Evolutionary conservation across 2,888 invertebrate genomes (phyloP).

Genomic region (Drepana falcataria): DNA sequence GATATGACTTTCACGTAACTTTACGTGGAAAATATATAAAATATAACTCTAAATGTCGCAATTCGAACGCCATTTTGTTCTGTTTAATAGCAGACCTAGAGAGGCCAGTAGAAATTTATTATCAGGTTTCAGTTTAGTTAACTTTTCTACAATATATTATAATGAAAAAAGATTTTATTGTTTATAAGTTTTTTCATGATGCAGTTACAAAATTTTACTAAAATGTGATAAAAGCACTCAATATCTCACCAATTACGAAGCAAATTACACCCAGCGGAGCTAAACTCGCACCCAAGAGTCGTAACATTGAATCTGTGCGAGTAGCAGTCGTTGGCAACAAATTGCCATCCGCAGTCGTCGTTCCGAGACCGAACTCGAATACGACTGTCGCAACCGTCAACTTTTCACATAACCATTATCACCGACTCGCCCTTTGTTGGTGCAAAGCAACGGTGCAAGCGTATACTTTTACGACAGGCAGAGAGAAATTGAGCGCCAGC

Average conservation of each 20-base stretch:
- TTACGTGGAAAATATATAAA: neutral
- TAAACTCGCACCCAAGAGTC: conserved; percentile 12
- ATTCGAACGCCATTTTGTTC: no score
- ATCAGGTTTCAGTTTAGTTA: no score
- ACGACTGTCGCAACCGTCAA: conserved; percentile 53
- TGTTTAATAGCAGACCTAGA: no score
- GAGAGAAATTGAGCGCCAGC: no score
- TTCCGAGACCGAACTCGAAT: conserved; percentile 33
- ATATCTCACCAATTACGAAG: no score
- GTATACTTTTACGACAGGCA: neutral
- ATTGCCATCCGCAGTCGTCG: conserved; percentile 37
- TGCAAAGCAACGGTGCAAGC: conserved; percentile 23
- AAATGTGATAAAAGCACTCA: no score
- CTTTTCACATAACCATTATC: conserved; percentile 74
- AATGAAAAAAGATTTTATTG: no score
- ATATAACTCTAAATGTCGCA: no score
- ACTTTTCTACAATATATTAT: no score
- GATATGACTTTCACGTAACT: neutral
- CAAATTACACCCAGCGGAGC: neutral
- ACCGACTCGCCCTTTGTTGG: conserved; percentile 54
- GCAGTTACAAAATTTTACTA: no score
- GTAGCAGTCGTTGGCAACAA: conserved; percentile 46
- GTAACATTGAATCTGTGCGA: conserved; percentile 36
- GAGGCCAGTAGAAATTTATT: no score
- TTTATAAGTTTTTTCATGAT: no score